Evolutionary conservation across 2,888 invertebrate genomes (phyloP), one percentile per base, ranked within the genome.

Genomic region (Ernsta delagoae): DNA sequence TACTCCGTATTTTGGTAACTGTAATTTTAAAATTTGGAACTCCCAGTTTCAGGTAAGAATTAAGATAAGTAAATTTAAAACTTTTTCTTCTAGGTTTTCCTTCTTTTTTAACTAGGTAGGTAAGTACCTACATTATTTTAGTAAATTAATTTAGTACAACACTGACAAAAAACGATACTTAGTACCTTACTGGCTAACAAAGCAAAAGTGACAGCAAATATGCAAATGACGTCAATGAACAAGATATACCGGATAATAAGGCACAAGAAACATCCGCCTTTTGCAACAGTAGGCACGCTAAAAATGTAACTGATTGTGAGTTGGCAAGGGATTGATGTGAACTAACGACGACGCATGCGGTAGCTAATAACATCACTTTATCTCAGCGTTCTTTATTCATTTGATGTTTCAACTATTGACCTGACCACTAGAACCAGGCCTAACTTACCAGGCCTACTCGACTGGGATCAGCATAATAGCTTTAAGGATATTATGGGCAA

Each of bases 231-330:
- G 56, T 64, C 64, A 64, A 31, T 41, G 41, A 54, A 56, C 64
- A 64, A 64, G 43, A 64, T 54, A 43, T 16, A 43, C 43, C 64
- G 56, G 64, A 64, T 56, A 43, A 64, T 54, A 5, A 39, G 56
- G 43, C 59, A 65, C 36, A 65, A 50, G 45, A 65, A 65, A 59
- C 48, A 59, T 50, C 59, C 48, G 34, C 16, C 59, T 65, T 59
- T 48, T 65, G 41, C 43, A 65, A 36, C 65, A 59, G 24, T n/a
- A 50, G 39, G 34, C 57, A 50, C 45, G 11, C 57, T 65, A 65
- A 48, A 65, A 60, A 66, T 59, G 66, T 59, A 60, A 48, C 39
- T 39, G 8, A 63, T 63, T 65, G 24, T 16, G 31, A 56, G 59
- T 59, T 57, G 53, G 65, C 65, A 65, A 59, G 59, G 48, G 41